Percentiles rank a stretch among this genome's conserved stretches.
Conservation (phyloP, 2,113 vertebrate species). For the Rana temporaria region DNA sequence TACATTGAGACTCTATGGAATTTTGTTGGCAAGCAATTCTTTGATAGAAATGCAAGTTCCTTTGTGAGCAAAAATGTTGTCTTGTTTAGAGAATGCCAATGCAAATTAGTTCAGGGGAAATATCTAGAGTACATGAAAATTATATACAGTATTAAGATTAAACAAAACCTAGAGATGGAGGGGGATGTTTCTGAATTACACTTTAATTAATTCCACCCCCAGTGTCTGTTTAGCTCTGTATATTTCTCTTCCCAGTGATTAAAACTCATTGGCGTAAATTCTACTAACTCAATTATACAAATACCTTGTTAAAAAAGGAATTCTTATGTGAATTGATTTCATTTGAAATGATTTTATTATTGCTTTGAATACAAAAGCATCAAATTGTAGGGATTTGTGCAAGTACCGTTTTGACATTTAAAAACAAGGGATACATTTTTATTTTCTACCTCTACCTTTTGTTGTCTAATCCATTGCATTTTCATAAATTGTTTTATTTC, state of each 20-base stretch:
- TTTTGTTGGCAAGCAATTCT: too few relatives aligned
- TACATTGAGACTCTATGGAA: too few relatives aligned
- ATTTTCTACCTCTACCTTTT: background rate
- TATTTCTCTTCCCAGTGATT: background rate
- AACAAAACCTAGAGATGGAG: too few relatives aligned
- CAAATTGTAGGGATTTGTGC: background rate
- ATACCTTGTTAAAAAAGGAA: background rate
- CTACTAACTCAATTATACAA: background rate
- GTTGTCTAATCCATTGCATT: background rate
- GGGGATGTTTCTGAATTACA: too few relatives aligned
- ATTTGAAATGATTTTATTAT: constrained; percentile 25
- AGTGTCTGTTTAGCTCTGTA: background rate
- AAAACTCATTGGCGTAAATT: background rate
- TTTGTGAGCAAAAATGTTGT: background rate
- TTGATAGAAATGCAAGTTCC: too few relatives aligned
- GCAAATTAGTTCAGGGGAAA: too few relatives aligned
- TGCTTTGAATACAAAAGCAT: background rate
- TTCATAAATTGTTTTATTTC: background rate
- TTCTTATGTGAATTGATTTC: constrained; percentile 18
- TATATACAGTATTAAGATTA: background rate
- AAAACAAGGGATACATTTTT: background rate
- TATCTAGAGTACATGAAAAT: background rate
- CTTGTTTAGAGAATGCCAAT: background rate
- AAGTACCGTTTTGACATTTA: background rate
- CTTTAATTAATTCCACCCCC: constrained; percentile 7